Evolutionary conservation across 2,113 vertebrate genomes (phyloP).

Genomic region (Mesocricetus auratus): DNA sequence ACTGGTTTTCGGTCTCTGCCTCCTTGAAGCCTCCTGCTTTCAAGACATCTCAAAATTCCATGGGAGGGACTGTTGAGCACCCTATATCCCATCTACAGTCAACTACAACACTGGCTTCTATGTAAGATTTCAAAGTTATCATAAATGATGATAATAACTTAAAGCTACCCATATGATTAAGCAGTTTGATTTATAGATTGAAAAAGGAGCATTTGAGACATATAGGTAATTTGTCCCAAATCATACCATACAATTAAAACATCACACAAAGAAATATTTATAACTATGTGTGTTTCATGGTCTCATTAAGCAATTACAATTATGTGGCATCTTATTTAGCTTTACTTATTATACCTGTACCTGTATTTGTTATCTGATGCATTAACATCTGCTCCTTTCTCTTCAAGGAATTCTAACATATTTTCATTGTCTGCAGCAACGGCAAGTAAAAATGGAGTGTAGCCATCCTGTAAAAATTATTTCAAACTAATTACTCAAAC

Average conservation of each 20-base stretch:
- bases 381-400: conserved; percentile 90
- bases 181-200: background rate
- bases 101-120: background rate
- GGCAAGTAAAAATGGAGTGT: conserved; percentile 90
- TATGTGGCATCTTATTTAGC: background rate
- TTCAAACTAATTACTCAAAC: conserved; percentile 60
- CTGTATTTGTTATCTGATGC: conserved; percentile 86
- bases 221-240: conserved; percentile 31
- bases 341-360: conserved; percentile 68
- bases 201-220: background rate
- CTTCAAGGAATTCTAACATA: conserved; percentile 91
- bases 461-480: conserved; percentile 89
- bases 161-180: background rate
- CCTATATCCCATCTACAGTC: background rate
- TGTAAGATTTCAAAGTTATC: background rate
- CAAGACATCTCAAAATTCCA: background rate
- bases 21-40: background rate
- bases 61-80: background rate
- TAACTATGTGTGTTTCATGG: background rate
- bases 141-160: background rate
- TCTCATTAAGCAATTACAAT: background rate
- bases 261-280: background rate
- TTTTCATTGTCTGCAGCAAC: conserved; percentile 89
- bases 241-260: background rate
- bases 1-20: background rate